Base-by-base conservation (phyloP, 1,140 invertebrate genomes). In the Agraylea sexmaculata region DNA sequence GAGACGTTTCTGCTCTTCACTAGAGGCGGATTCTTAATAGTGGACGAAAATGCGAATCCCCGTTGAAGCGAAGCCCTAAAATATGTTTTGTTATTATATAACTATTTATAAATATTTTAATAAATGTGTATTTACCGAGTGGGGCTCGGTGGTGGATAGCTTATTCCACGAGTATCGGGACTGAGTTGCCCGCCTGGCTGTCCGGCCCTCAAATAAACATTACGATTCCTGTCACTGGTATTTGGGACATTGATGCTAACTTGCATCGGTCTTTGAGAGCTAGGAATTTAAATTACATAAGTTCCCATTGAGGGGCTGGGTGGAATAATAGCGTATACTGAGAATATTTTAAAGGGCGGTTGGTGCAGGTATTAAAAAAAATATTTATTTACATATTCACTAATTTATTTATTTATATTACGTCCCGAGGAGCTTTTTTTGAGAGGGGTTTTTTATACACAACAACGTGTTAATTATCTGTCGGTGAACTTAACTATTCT, bases 121-220 rank as follows among this genome's bases (percentile, higher is more conserved):
- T 2, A 33, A 8, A 11, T 4, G n/a, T 16, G 6, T 33, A 11
- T 33, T 25, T 46, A 60, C 62, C 60, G 61, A 20, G 54, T 56
- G 3, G 60, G 54, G 47, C 57, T 58, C 4, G 58, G 53, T 5
- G 61, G 56, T 49, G 68, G 57, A 58, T 71, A 63, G 57, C 69
- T 54, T 47, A 64, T 47, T 53, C 71, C 46, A 53, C 64, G 44
- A 55, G 57, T 47, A 55, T 69, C 48, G 47, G 70, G 60, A 51
- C 63, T 59, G 51, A 73, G 7, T 54, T 51, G 16, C 28, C 43
- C 37, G 52, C 53, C 4, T 47, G 45, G 10, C 49, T 46, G 6
- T 44, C 42, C 4, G 54, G 39, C 10, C 51, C 37, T 31, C n/a
- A 44, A 19, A 27, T 39, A 44, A 10, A 29, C 27, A n/a, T n/a